Percentiles rank a stretch among this genome's conserved stretches.
Evolutionary conservation across 2,113 vertebrate genomes (phyloP).

Genomic region (Hippocampus abdominalis): DNA sequence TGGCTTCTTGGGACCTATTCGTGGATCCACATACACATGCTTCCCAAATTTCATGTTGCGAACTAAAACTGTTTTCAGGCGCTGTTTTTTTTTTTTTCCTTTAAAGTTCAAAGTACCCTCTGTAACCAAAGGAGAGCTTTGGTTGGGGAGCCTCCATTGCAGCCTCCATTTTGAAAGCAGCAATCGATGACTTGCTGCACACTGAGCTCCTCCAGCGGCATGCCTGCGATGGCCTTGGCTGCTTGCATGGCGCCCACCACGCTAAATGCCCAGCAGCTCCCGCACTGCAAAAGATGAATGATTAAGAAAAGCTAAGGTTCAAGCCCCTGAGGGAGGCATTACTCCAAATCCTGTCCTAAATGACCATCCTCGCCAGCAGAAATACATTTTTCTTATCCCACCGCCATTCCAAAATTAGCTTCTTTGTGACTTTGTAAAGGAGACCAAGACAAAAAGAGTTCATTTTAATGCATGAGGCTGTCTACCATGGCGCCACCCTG

Average conservation of each 20-base stretch:
- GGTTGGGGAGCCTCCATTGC: constrained; percentile 79
- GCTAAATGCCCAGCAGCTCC: constrained; percentile 93
- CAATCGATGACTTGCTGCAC: constrained; percentile 93
- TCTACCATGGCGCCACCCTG: neutral
- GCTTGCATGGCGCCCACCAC: constrained; percentile 82
- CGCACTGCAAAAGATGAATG: constrained; percentile 74
- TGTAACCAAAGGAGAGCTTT: constrained; percentile 81
- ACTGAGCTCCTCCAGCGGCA: constrained; percentile 76
- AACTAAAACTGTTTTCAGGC: neutral
- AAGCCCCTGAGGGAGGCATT: neutral
- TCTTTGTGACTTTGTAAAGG: constrained; percentile 3
- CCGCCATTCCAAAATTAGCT: neutral
- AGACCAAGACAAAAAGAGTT: neutral
- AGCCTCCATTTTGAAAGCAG: constrained; percentile 78
- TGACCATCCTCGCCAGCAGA: neutral
- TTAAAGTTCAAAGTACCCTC: constrained; percentile 65
- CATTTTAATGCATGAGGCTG: neutral
- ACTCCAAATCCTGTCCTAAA: neutral
- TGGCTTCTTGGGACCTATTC: neutral
- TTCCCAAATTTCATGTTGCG: neutral
- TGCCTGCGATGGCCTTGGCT: constrained; percentile 71
- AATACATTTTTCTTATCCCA: neutral
- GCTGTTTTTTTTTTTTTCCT: neutral
- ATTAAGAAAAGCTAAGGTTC: neutral
- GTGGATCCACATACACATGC: neutral